phyloP scores from a whole-genome alignment of 2,888 invertebrate species.

The Ophraella communa region DNA sequence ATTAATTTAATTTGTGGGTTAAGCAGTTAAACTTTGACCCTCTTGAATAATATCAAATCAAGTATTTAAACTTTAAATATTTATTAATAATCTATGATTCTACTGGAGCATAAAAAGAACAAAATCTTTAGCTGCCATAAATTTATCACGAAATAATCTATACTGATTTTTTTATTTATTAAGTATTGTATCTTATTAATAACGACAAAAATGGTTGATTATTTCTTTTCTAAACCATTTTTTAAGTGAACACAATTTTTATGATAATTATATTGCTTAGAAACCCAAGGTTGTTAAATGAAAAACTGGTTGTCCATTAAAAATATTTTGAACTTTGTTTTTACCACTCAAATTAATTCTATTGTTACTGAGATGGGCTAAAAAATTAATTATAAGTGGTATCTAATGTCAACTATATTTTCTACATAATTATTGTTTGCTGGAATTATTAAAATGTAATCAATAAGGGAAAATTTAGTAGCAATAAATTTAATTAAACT shows the following conservation, averaged over 20 bases:
- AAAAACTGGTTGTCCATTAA: not conserved
- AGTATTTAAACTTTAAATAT: not conserved
- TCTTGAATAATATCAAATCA: not conserved
- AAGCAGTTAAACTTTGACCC: slow-evolving; percentile 26
- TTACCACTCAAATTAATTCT: not conserved
- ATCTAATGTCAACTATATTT: not conserved
- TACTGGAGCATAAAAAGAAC: too few relatives aligned
- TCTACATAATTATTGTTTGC: not conserved
- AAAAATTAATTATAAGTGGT: too few relatives aligned
- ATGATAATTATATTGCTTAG: too few relatives aligned
- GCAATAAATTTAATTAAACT: not conserved
- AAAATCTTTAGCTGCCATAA: too few relatives aligned
- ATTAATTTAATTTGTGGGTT: not conserved
- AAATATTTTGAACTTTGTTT: not conserved
- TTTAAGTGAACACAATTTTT: too few relatives aligned
- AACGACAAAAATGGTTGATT: too few relatives aligned
- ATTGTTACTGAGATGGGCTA: too few relatives aligned
- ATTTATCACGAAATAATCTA: too few relatives aligned
- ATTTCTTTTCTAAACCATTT: too few relatives aligned
- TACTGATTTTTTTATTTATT: too few relatives aligned
- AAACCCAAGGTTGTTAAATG: not conserved
- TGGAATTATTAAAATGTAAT: not conserved
- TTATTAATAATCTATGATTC: not conserved
- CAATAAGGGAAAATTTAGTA: not conserved
- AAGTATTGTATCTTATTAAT: too few relatives aligned